Conservation (phyloP, 2,888 invertebrate species). For the Trachelus tabidus region DNA sequence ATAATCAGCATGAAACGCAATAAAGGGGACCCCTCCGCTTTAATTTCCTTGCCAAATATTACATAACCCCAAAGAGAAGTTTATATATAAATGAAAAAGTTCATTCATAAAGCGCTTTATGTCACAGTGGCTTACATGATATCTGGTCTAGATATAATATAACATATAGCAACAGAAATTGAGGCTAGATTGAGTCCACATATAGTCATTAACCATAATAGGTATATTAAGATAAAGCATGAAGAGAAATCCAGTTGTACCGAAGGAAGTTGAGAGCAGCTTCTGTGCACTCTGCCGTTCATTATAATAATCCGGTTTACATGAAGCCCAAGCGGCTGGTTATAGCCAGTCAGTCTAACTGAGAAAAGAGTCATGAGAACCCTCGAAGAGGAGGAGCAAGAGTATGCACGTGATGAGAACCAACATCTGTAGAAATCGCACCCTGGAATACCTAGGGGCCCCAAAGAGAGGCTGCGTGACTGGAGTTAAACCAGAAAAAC, state of each 20-base stretch:
- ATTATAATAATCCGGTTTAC: neutral
- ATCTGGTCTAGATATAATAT: neutral
- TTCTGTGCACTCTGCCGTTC: neutral
- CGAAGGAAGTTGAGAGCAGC: neutral
- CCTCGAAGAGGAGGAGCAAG: neutral
- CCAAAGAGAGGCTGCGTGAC: slow-evolving; percentile 31
- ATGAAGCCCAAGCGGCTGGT: neutral
- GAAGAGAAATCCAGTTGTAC: neutral
- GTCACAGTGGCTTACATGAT: neutral
- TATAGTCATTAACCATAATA: neutral
- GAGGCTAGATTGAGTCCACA: neutral
- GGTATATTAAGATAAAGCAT: neutral
- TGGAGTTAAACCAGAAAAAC: slow-evolving; percentile 61
- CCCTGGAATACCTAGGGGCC: slow-evolving; percentile 42
- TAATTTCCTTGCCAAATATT: neutral
- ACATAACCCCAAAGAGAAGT: neutral
- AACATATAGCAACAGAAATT: neutral
- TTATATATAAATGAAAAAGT: neutral
- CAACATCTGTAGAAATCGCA: slow-evolving; percentile 31
- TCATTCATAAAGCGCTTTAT: neutral
- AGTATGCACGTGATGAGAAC: slow-evolving; percentile 20
- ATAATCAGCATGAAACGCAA: neutral
- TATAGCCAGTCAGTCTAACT: neutral
- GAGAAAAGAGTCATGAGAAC: neutral
- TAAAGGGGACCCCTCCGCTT: neutral